Percentiles rank a stretch among this genome's conserved stretches.
phyloP scores from a whole-genome alignment of 2,888 invertebrate genomes.

The Stenodema calcarata region DNA sequence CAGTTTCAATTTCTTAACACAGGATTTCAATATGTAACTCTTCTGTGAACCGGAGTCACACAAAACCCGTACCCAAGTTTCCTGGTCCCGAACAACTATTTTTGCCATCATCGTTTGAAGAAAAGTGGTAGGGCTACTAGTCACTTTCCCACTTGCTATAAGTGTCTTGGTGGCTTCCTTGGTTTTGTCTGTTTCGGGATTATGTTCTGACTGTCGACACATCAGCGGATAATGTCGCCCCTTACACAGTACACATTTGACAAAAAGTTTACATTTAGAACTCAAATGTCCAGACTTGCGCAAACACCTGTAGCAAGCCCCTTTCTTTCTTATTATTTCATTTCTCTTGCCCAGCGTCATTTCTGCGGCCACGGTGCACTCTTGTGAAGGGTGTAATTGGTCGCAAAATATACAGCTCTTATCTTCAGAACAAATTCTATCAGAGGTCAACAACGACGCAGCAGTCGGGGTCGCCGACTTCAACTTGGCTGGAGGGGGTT shows the following conservation, averaged over 20 bases:
- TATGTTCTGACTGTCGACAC: conserved; percentile 51
- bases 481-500: not conserved
- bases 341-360: conserved; percentile 53
- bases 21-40: conserved; percentile 49
- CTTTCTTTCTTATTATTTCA: conserved; percentile 52
- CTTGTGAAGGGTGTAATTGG: conserved; percentile 53
- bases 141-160: not conserved
- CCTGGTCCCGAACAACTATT: not conserved
- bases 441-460: conserved; percentile 52
- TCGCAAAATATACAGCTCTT: conserved; percentile 57
- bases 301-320: conserved; percentile 57
- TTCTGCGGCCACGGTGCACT: conserved; percentile 55
- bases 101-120: conserved; percentile 34
- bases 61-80: conserved; percentile 37
- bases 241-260: conserved; percentile 56
- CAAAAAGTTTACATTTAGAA: conserved; percentile 55
- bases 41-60: conserved; percentile 50
- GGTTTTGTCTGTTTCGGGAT: not conserved
- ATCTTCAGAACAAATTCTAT: conserved; percentile 35
- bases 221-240: conserved; percentile 55
- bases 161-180: not conserved
- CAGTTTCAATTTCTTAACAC: conserved; percentile 8
- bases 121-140: not conserved
- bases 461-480: conserved; percentile 44
- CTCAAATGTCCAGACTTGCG: conserved; percentile 53